phyloP scores from a whole-genome alignment of 2,113 vertebrate species.

The Phaethornis superciliosus region DNA sequence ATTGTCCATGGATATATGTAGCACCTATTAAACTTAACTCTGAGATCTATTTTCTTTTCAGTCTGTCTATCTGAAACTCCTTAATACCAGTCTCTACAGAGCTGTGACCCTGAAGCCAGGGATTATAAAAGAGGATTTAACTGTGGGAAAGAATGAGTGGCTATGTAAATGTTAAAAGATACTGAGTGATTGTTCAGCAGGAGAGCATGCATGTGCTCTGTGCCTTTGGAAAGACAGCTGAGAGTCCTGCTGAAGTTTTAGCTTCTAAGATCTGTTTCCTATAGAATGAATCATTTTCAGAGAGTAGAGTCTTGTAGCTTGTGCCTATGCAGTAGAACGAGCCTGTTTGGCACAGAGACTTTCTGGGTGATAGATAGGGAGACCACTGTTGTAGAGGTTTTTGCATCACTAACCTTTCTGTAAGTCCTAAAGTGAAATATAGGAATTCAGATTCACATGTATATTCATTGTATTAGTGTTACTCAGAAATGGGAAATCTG shows the following conservation, averaged over 20 bases:
- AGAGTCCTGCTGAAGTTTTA: not conserved
- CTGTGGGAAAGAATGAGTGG: not conserved
- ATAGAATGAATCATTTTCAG: not conserved
- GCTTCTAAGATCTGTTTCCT: not conserved
- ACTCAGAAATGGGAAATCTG: not conserved
- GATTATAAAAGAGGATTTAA: conserved; percentile 1
- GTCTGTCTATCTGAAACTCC: not conserved
- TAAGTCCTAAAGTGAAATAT: not conserved
- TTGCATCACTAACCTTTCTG: not conserved
- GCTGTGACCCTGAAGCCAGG: not conserved
- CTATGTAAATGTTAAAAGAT: conserved; percentile 2
- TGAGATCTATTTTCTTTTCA: not conserved
- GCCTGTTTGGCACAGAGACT: not conserved
- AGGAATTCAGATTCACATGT: not conserved
- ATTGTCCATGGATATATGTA: not conserved
- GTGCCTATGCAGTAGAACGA: not conserved
- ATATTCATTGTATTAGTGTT: not conserved
- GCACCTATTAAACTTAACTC: conserved; percentile 7
- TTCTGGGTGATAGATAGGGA: not conserved
- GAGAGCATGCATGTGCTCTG: not conserved
- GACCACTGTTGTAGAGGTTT: not conserved
- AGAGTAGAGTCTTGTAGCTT: not conserved
- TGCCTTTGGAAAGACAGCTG: not conserved
- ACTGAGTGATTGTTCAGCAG: not conserved
- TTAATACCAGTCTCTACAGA: not conserved